Evolutionary conservation across 2,888 invertebrate species (phyloP).

Genomic region (Charanyca ferruginea): DNA sequence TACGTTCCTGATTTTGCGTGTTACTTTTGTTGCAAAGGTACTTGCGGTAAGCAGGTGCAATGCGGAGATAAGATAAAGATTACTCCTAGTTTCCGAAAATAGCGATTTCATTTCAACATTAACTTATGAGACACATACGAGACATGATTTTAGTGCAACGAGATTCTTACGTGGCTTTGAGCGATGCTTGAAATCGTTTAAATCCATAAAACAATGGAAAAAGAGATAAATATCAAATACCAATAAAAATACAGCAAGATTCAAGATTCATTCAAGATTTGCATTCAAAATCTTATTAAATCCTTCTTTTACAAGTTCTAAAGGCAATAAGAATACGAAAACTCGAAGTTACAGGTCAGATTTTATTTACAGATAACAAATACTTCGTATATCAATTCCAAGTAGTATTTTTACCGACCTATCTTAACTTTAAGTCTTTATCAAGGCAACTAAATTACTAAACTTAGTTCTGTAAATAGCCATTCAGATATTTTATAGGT

Average conservation of each 20-base stretch:
- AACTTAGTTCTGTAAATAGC: conserved; percentile 58
- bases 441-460: conserved; percentile 67
- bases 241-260: background rate
- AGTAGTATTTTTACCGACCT: conserved; percentile 41
- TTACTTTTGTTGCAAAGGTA: background rate
- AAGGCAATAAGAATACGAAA: conserved; percentile 3
- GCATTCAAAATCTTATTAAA: background rate
- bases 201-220: background rate
- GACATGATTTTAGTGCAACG: too few species aligned
- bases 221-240: background rate
- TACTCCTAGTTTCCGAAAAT: too few species aligned
- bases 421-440: conserved; percentile 53
- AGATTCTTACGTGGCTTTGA: background rate
- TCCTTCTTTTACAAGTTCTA: conserved; percentile 5
- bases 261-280: background rate
- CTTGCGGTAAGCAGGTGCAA: background rate
- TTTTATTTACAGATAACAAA: conserved; percentile 28
- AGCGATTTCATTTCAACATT: too few species aligned
- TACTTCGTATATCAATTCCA: conserved; percentile 25
- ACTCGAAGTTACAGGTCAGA: conserved; percentile 12
- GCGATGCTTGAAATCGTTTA: background rate
- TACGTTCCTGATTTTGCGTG: conserved; percentile 1
- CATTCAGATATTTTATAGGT: conserved; percentile 63
- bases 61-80: too few species aligned
- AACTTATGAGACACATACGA: too few species aligned